Percentiles rank a stretch among this genome's conserved stretches.
phyloP scores from a whole-genome alignment of 2,797 vertebrate genomes.

The Schizothorax lantsangensis region DNA sequence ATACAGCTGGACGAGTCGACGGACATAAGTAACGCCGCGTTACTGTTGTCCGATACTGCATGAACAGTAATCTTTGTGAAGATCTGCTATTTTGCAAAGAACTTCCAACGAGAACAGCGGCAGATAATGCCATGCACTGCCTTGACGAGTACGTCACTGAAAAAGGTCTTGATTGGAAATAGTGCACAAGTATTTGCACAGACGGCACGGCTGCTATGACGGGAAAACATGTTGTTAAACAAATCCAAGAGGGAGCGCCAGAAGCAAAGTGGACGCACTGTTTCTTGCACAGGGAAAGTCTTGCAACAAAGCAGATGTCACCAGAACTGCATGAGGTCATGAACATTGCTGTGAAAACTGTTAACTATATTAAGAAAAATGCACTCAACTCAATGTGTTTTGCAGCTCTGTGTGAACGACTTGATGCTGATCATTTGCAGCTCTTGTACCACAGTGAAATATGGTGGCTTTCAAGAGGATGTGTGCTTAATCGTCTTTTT shows the following conservation, averaged over 20 bases:
- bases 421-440: too few species aligned
- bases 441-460: too few species aligned
- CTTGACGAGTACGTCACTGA: slow-evolving; percentile 6
- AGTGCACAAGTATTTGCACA: neutral
- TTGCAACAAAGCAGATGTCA: slow-evolving; percentile 27
- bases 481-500: too few species aligned
- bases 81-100: slow-evolving; percentile 41
- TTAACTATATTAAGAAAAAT: slow-evolving; percentile 10
- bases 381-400: slow-evolving; percentile 1
- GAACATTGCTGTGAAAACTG: neutral
- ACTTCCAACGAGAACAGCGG: slow-evolving; percentile 23
- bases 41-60: slow-evolving; percentile 39
- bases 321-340: slow-evolving; percentile 35
- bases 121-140: slow-evolving; percentile 10
- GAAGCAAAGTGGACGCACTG: slow-evolving; percentile 23
- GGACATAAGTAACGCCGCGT: slow-evolving; percentile 3
- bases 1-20: slow-evolving; percentile 1
- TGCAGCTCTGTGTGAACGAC: slow-evolving; percentile 11
- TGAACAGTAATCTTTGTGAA: slow-evolving; percentile 31
- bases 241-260: slow-evolving; percentile 21
- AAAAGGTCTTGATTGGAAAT: neutral
- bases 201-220: neutral
- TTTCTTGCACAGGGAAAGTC: slow-evolving; percentile 31
- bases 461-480: too few species aligned
- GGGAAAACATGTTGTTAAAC: slow-evolving; percentile 24